Conservation (phyloP, 2,113 vertebrate species). For the Pelodiscus sinensis region DNA sequence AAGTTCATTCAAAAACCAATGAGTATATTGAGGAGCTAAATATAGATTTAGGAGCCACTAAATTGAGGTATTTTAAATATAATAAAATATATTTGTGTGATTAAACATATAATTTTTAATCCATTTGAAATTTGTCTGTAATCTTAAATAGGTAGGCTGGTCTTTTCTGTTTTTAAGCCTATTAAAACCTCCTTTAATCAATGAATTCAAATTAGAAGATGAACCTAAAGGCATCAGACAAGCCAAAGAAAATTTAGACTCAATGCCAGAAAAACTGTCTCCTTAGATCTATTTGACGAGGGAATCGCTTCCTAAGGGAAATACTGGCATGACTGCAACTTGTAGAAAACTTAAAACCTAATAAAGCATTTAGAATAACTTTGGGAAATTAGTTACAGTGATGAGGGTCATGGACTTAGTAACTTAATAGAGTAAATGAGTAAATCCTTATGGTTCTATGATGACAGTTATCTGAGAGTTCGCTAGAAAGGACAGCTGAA, state of each 20-base stretch:
- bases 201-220: background rate
- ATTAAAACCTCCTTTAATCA: background rate
- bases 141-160: background rate
- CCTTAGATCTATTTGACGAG: background rate
- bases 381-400: background rate
- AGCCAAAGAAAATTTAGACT: background rate
- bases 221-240: background rate
- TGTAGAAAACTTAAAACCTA: background rate
- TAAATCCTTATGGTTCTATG: background rate
- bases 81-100: background rate
- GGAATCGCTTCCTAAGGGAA: background rate
- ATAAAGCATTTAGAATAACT: background rate
- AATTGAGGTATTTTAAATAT: background rate
- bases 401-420: background rate
- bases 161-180: background rate
- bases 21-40: background rate
- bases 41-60: background rate
- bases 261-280: background rate
- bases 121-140: background rate
- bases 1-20: background rate
- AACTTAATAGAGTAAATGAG: background rate
- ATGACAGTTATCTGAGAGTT: background rate
- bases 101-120: background rate
- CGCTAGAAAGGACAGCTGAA: background rate
- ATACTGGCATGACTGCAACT: background rate